A percentile compares a stretch with the other conserved stretches of the same genome.
These are phyloP conservation scores for Eurosta solidaginis DNA, from an alignment of 1,140 invertebrate species.

Conservation along the genomic window DNA sequence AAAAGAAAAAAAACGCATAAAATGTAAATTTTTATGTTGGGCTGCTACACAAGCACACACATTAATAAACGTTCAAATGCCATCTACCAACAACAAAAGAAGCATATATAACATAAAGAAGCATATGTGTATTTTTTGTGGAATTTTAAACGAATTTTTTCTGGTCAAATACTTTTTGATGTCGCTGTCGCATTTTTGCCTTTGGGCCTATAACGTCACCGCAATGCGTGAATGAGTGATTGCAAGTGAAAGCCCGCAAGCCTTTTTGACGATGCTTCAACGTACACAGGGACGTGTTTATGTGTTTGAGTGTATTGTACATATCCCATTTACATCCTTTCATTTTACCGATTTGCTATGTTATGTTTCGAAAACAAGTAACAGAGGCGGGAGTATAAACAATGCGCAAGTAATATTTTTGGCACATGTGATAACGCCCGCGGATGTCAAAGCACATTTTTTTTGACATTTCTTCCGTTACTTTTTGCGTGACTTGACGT, in stretches of 20 bases:
- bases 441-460: no score
- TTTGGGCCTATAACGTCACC: background rate
- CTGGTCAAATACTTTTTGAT: conserved; percentile 28
- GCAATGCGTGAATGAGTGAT: conserved; percentile 12
- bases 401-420: conserved; percentile 23
- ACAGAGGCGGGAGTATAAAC: background rate
- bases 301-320: background rate
- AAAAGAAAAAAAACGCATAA: background rate
- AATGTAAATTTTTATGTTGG: no score
- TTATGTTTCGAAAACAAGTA: background rate
- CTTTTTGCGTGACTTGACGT: background rate
- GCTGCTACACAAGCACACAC: background rate
- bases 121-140: conserved; percentile 14
- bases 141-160: conserved; percentile 29
- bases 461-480: background rate
- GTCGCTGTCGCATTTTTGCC: conserved; percentile 16
- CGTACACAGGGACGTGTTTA: background rate
- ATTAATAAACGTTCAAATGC: background rate
- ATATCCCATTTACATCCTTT: background rate
- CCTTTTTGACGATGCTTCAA: background rate
- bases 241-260: conserved; percentile 6
- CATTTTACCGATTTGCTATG: background rate
- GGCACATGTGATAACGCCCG: conserved; percentile 18
- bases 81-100: background rate
- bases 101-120: background rate